phyloP scores from a whole-genome alignment of 2,888 invertebrate species.

The Oeneis ivallda region DNA sequence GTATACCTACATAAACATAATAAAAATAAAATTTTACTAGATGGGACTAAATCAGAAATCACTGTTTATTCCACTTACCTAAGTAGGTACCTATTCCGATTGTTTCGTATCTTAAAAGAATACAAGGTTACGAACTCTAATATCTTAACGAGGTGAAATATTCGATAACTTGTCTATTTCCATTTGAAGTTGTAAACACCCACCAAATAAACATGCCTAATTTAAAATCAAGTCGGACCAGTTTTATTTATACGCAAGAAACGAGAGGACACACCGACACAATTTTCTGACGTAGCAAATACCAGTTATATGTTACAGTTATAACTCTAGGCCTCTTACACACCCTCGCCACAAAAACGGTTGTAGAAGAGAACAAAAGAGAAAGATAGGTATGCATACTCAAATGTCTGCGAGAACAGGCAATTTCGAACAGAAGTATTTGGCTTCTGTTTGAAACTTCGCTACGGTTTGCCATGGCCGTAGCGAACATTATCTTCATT shows the following conservation, averaged over 20 bases:
- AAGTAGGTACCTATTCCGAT: neutral
- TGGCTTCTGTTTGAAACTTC: too few relatives aligned
- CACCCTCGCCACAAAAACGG: too few relatives aligned
- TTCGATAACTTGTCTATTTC: conserved; percentile 30
- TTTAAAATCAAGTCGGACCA: neutral
- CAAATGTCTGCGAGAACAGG: too few relatives aligned
- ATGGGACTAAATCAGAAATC: conserved; percentile 4
- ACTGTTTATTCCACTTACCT: conserved; percentile 11
- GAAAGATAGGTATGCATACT: too few relatives aligned
- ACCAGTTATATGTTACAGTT: too few relatives aligned
- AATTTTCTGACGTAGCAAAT: neutral
- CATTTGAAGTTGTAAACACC: conserved; percentile 21
- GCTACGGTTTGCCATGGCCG: too few relatives aligned
- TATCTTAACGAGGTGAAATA: conserved; percentile 29
- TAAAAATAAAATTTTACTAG: conserved; percentile 8
- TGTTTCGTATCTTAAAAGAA: conserved; percentile 8
- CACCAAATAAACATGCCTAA: conserved; percentile 19
- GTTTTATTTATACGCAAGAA: neutral
- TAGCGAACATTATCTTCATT: too few relatives aligned
- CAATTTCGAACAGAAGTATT: too few relatives aligned
- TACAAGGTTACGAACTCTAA: conserved; percentile 27
- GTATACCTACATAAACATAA: neutral
- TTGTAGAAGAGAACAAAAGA: too few relatives aligned
- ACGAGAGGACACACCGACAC: neutral
- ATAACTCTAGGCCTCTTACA: too few relatives aligned